Evolutionary conservation across 2,797 vertebrate species (phyloP).

Genomic region (Allobates femoralis): DNA sequence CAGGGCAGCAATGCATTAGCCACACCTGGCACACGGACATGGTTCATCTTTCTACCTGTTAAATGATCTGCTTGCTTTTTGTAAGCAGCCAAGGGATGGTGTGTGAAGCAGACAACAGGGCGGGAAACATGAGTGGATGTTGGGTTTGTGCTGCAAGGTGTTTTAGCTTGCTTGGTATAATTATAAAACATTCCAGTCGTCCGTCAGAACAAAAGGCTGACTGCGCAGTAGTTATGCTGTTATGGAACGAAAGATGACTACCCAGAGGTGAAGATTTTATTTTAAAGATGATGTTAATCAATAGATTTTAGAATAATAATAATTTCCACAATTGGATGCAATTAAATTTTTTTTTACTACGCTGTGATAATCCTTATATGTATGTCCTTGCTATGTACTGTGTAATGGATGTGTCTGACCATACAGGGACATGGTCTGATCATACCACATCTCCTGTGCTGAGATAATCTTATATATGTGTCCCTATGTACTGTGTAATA

Average conservation of each 20-base stretch:
- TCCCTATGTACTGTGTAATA: too few species aligned
- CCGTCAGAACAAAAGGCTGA: conserved; percentile 56
- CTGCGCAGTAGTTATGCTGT: conserved; percentile 52
- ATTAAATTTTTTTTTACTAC: too few species aligned
- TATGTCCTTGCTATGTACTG: too few species aligned
- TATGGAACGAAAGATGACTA: conserved; percentile 64
- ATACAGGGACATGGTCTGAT: too few species aligned
- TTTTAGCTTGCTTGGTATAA: conserved; percentile 65
- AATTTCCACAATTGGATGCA: too few species aligned
- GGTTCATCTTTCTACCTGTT: conserved; percentile 19
- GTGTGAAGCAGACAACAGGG: not conserved
- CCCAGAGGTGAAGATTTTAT: conserved; percentile 58
- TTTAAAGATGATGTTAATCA: conserved; percentile 64
- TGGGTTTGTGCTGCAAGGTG: conserved; percentile 61
- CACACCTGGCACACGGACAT: not conserved
- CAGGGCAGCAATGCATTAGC: conserved; percentile 3
- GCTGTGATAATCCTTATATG: too few species aligned
- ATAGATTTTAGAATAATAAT: too few species aligned
- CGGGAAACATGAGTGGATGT: conserved; percentile 52
- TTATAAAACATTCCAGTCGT: conserved; percentile 64
- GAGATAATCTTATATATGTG: too few species aligned
- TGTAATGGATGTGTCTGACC: too few species aligned
- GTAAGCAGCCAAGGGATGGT: conserved; percentile 26
- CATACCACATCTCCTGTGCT: too few species aligned
- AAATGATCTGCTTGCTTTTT: conserved; percentile 2